Evolutionary conservation across 2,888 invertebrate genomes (phyloP), one percentile per base, ranked within the genome.

Genomic region (Masnerella sp.): DNA sequence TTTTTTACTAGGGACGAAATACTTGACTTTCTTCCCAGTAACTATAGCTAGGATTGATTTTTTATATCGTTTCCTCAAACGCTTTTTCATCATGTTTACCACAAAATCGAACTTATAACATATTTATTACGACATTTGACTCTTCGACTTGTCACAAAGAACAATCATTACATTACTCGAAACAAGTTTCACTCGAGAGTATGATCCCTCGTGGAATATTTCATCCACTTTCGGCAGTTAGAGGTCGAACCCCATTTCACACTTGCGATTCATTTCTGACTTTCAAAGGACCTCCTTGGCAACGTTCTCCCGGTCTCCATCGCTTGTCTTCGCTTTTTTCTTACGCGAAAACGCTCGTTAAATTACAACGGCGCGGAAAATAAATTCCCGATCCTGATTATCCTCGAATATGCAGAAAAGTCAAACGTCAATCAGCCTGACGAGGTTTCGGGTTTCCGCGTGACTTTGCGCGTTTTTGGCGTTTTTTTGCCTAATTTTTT

Each of bases 381-480:
- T n/a, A n/a, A n/a, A n/a, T n/a, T n/a, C n/a, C 52, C 59, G 68
- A 52, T 58, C 34, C 56, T 59, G 43, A 51, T 43, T 68, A 52
- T 56, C 40, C 52, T 43, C 14, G 59, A 61, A 73, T 73, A 32
- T 20, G 12, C 38, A 67, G 51, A 73, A 73, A 58, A 67, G 62
- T 45, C 51, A 51, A 49, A 62, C 73, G 73, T 73, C 73, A 73
- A 73, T 73, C 73, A 73, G 25, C 54, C 36, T 64, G 64, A 54
- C 73, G 62, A 51, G 73, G 73, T 62, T 58, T 74, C 68, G 68
- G 51, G 36, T 74, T 74, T 68, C 73, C 58, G 64, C 58, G 28
- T 34, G 62, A 47, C 40, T 71, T 65, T 59, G 22, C 59, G 47
- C 52, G 14, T 56, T 32, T 5, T 12, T 11, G 17, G 2, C 68